phyloP scores from a whole-genome alignment of 1,140 invertebrate species.

The Heliconius hermathena region DNA sequence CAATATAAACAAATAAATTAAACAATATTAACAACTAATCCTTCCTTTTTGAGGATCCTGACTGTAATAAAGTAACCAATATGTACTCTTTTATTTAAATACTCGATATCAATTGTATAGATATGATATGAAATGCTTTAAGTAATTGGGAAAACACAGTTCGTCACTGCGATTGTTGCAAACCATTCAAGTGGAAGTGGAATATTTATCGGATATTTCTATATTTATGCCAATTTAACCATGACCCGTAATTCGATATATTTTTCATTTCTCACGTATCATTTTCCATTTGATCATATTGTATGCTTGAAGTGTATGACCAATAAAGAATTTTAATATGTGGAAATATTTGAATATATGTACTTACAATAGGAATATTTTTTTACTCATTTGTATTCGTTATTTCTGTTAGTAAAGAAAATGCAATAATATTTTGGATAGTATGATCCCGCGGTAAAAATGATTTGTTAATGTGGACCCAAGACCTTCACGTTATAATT shows the following conservation, averaged over 20 bases:
- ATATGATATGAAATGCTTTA: constrained; percentile 18
- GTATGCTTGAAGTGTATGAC: background rate
- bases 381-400: too few relatives aligned
- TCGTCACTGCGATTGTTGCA: constrained; percentile 10
- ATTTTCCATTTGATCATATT: background rate
- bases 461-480: too few relatives aligned
- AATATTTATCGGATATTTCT: background rate
- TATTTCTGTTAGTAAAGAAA: too few relatives aligned
- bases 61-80: background rate
- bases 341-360: too few relatives aligned
- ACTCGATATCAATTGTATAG: constrained; percentile 4
- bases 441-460: too few relatives aligned
- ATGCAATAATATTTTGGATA: too few relatives aligned
- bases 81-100: background rate
- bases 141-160: constrained; percentile 21
- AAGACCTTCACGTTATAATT: too few relatives aligned
- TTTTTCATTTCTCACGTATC: too few relatives aligned
- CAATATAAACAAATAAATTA: background rate
- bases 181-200: background rate
- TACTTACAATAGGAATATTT: too few relatives aligned
- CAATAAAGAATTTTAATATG: too few relatives aligned
- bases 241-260: background rate
- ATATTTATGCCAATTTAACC: background rate
- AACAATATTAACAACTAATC: background rate
- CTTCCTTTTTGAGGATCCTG: background rate